phyloP scores from a whole-genome alignment of 2,113 vertebrate species.

The Vulpes lagopus region DNA sequence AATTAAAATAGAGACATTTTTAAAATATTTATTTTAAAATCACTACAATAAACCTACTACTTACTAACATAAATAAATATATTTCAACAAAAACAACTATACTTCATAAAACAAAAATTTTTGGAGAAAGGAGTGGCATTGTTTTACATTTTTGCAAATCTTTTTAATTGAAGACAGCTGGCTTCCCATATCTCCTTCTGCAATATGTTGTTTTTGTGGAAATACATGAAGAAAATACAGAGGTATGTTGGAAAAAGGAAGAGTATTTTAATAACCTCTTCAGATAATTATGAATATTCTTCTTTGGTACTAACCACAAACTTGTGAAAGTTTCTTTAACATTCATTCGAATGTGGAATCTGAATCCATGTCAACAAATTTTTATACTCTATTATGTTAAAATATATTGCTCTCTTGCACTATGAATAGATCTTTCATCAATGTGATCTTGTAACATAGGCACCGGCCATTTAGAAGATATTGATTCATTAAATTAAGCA shows the following conservation, averaged over 20 bases:
- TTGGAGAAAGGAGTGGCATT: not conserved
- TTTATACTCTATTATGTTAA: not conserved
- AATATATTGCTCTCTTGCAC: not conserved
- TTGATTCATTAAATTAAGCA: not conserved
- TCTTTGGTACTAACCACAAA: not conserved
- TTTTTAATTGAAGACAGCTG: not conserved
- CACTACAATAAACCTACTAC: not conserved
- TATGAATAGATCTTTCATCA: not conserved
- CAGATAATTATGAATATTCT: not conserved
- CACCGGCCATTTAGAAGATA: not conserved
- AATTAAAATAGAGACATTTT: not conserved
- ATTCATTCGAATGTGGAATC: constrained; percentile 13
- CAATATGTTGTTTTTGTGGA: constrained; percentile 1
- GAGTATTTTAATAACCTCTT: not conserved
- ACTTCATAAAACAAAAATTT: constrained; percentile 22
- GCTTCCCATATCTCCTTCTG: not conserved
- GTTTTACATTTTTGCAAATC: constrained; percentile 1
- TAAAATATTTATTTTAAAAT: constrained; percentile 11
- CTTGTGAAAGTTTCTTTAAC: not conserved
- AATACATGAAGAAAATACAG: not conserved
- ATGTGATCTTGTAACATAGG: not conserved
- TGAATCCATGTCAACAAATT: not conserved
- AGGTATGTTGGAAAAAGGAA: not conserved
- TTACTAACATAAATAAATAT: not conserved
- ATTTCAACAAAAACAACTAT: not conserved